Conservation (phyloP, 1,140 invertebrate genomes). For the Sitodiplosis mosellana region DNA sequence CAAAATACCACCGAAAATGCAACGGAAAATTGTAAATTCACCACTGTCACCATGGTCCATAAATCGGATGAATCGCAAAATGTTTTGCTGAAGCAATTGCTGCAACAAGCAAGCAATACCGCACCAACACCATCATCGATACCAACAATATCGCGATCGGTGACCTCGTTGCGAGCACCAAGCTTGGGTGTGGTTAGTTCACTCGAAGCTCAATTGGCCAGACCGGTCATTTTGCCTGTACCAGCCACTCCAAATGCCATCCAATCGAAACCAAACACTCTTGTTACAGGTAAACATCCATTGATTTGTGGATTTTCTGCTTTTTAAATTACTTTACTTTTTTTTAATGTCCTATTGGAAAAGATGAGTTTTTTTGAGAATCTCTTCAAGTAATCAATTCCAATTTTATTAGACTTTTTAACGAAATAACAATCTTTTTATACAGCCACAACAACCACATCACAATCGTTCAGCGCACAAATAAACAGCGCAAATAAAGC, state of each 20-base stretch:
- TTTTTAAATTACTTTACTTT: too few species aligned
- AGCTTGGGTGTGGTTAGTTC: slow-evolving; percentile 48
- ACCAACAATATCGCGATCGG: slow-evolving; percentile 26
- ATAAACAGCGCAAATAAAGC: too few species aligned
- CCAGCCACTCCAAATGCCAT: slow-evolving; percentile 24
- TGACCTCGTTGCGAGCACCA: slow-evolving; percentile 32
- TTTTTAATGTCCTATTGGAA: too few species aligned
- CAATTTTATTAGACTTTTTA: too few species aligned
- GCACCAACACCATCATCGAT: slow-evolving; percentile 28
- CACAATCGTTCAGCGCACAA: slow-evolving; percentile 4
- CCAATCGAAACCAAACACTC: slow-evolving; percentile 8
- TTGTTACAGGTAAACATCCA: too few species aligned
- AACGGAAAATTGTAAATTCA: slow-evolving; percentile 17
- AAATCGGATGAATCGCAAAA: slow-evolving; percentile 67
- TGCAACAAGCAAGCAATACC: slow-evolving; percentile 67
- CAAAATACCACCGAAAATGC: not conserved
- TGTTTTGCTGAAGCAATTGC: slow-evolving; percentile 70
- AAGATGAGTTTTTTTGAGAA: too few species aligned
- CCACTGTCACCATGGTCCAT: slow-evolving; percentile 11
- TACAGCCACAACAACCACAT: slow-evolving; percentile 13
- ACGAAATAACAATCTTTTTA: too few species aligned
- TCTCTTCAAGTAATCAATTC: too few species aligned
- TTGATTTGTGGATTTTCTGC: too few species aligned
- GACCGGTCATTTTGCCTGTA: slow-evolving; percentile 46
- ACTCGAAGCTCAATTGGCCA: slow-evolving; percentile 49